Conservation (phyloP, 1,140 invertebrate species). For the Probaryconus sp. region DNA sequence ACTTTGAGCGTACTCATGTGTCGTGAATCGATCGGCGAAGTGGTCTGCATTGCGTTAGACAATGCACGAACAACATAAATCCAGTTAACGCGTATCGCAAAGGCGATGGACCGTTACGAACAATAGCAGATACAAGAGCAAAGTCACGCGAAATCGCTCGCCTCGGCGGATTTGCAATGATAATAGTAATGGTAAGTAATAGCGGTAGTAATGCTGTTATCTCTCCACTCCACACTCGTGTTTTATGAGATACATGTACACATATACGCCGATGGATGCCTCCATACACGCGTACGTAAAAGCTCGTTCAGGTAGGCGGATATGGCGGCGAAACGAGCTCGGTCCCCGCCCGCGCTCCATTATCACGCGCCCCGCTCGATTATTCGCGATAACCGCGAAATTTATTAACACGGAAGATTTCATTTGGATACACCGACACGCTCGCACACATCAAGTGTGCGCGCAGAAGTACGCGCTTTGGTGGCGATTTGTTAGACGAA, state of each 20-base stretch:
- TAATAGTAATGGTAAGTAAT: slow-evolving; percentile 64
- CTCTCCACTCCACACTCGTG: slow-evolving; percentile 67
- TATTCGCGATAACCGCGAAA: slow-evolving; percentile 68
- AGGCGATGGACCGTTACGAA: slow-evolving; percentile 62
- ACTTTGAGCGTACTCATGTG: no score
- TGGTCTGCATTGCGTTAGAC: slow-evolving; percentile 31
- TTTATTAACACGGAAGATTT: slow-evolving; percentile 73
- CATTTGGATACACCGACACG: slow-evolving; percentile 65
- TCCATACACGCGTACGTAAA: slow-evolving; percentile 51
- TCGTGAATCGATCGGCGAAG: slow-evolving; percentile 15
- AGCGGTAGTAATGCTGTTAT: slow-evolving; percentile 66
- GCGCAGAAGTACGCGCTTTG: slow-evolving; percentile 12
- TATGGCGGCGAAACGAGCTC: slow-evolving; percentile 53
- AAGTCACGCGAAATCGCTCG: slow-evolving; percentile 57
- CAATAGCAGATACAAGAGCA: slow-evolving; percentile 53
- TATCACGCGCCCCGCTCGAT: slow-evolving; percentile 66
- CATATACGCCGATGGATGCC: slow-evolving; percentile 24
- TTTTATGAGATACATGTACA: slow-evolving; percentile 64
- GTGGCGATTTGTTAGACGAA: slow-evolving; percentile 59
- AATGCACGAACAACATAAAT: slow-evolving; percentile 50
- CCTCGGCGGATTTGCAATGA: slow-evolving; percentile 56
- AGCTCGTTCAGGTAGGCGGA: slow-evolving; percentile 61
- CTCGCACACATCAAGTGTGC: slow-evolving; percentile 12
- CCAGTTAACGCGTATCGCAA: slow-evolving; percentile 54
- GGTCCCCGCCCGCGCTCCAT: slow-evolving; percentile 53